A percentile compares a stretch with the other conserved stretches of the same genome.
Evolutionary conservation across 1,140 invertebrate species (phyloP).

Genomic region (Apis cerana): DNA sequence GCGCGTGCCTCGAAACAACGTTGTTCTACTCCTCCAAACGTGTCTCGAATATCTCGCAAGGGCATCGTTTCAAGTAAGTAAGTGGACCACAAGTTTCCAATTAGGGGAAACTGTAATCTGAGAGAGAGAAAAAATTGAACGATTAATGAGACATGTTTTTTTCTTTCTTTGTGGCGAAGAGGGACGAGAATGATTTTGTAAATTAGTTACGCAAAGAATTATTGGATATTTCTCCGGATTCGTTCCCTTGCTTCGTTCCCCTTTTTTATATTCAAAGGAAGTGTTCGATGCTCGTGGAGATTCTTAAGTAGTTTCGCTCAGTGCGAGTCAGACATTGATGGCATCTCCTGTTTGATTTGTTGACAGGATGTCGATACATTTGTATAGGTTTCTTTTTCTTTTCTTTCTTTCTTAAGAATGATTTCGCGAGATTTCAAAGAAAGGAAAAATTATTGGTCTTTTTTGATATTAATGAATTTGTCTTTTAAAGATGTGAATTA

Average conservation of each 20-base stretch:
- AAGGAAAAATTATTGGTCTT: no score
- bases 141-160: neutral
- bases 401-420: no score
- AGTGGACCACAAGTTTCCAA: neutral
- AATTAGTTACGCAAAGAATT: no score
- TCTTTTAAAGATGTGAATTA: no score
- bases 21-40: neutral
- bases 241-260: neutral
- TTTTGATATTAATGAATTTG: no score
- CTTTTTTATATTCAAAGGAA: neutral
- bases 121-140: neutral
- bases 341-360: neutral
- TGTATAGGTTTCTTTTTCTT: no score
- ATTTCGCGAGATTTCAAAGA: no score
- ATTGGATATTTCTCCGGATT: no score
- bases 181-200: no score
- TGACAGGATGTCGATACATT: no score
- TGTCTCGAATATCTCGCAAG: neutral
- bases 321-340: neutral
- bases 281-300: neutral
- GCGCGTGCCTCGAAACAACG: slow-evolving; percentile 4
- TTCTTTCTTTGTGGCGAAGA: no score
- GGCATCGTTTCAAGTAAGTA: neutral
- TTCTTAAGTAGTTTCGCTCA: neutral
- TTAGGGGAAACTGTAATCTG: neutral